Evolutionary conservation across 2,888 invertebrate genomes (phyloP), one percentile per base, ranked within the genome.

Genomic region (Myathropa florea): DNA sequence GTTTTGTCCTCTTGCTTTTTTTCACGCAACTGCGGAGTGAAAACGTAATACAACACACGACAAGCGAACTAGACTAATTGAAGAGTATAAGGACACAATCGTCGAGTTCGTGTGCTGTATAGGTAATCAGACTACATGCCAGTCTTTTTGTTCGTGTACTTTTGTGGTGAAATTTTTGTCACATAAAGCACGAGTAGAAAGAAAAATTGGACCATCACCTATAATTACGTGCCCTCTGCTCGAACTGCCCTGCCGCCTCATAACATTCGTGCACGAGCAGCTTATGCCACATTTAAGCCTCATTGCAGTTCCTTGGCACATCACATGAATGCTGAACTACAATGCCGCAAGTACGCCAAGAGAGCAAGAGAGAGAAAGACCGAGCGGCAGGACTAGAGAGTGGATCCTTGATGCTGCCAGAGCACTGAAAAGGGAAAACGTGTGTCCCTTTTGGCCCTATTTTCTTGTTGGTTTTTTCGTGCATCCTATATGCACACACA

Each of bases 151-250:
- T n/a, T 75, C 18, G 46, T 71, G 12, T 23, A 21, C 30, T 68
- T 81, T 77, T 46, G 12, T 70, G 33, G 18, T 26, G 3, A 33
- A 76, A 63, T 24, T 77, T 81, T 81, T 76, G 81, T 84, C 81
- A 84, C 57, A 78, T 63, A 63, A 84, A 67, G 55, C 39, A 76
- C 75, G 83, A 75, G 79, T 61, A 67, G 81, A 72, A 81, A 63
- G 83, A 86, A 83, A 86, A 82, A 86, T 83, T 83, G 83, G 86
- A 83, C 75, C 83, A 86, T 83, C 75, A 83, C 83, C 79, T 86
- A 83, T 79, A 83, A 78, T 86, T 79, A 83, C 73, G 79, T 82
- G 86, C 73, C 82, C 83, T 78, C 70, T 86, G 73, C 60, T 76
- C 70, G 70, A 71, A 71, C 75, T 83, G 83, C 67, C 57, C 61